Base-by-base conservation (phyloP, 2,113 vertebrate genomes). In the Marcusenius ussheri region DNA sequence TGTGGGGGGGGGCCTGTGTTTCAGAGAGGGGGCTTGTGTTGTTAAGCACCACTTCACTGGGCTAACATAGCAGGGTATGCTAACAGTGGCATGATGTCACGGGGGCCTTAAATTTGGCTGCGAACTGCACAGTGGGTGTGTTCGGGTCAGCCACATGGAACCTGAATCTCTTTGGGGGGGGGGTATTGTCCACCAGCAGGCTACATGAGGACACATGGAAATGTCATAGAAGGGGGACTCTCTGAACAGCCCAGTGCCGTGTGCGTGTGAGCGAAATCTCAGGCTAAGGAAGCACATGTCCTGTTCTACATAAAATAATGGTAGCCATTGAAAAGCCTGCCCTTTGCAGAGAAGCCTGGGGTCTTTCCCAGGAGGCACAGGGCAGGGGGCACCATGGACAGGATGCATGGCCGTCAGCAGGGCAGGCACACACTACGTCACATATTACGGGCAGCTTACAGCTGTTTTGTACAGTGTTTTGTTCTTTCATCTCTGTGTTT, bases 1-100 rank as follows among this genome's bases (percentile, higher is more conserved):
- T 92, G 89, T 90, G 92, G 90, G 90, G 86, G 91, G 88, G 90
- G 93, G 91, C 1, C 56, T 51, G 83, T 42, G 13, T n/a, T 11
- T 83, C 1, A 4, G 27, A 17, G 31, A 17, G n/a, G 45, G 88
- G 83, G 39, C 39, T 42, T 50, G 83, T 35, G 10, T 93, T 92
- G 94, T 93, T 94, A 93, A 94, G 93, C 94, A 90, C 93, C 47
- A 45, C 94, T 95, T 94, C n/a, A 39, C 13, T 9, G 4, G 1
- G 35, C 39, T 45, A 83, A 45, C 15, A 19, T 83, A 24, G n/a
- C 66, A 19, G 27, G 66, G 7, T 6, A 35, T 15, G 17, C 39
- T 45, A 19, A 45, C 42, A 35, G 27, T 9, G 24, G n/a, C 31
- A 39, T 83, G 80, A 83, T 83, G 39, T 83, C 80, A 46, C 80